Percentiles rank a stretch among this genome's conserved stretches.
These are phyloP conservation scores for Tragelaphus strepsiceros DNA, from an alignment of 2,113 vertebrate species.

Conservation along the genomic window DNA sequence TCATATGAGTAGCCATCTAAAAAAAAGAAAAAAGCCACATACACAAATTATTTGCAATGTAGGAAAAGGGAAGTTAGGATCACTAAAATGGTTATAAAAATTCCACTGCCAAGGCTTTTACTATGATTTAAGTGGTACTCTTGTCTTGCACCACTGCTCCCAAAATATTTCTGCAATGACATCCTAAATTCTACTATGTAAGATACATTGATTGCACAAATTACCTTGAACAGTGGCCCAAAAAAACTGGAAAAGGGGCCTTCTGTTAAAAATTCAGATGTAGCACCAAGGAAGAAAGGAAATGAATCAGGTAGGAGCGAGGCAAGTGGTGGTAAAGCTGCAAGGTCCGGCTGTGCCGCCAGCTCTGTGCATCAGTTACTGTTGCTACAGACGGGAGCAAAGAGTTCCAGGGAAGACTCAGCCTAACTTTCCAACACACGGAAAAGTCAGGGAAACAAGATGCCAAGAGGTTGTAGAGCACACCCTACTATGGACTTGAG, in stretches of 20 bases:
- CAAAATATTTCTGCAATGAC: background rate
- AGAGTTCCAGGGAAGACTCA: background rate
- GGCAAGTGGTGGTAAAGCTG: background rate
- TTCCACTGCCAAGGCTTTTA: background rate
- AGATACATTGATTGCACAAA: background rate
- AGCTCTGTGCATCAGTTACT: background rate
- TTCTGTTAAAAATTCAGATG: background rate
- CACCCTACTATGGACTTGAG: background rate
- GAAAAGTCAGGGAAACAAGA: background rate
- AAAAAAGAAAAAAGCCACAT: slow-evolving; percentile 6
- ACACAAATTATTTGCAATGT: background rate
- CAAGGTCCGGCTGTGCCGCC: background rate
- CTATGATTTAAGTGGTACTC: background rate
- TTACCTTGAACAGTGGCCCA: background rate
- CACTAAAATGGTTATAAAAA: background rate
- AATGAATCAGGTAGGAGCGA: background rate
- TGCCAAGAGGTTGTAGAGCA: background rate
- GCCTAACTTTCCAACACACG: background rate
- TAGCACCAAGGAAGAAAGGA: background rate
- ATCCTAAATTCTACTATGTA: background rate
- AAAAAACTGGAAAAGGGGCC: background rate
- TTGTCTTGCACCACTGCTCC: background rate
- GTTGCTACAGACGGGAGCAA: background rate
- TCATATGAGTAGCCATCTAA: slow-evolving; percentile 98
- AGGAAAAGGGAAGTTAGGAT: background rate